These are phyloP conservation scores for Taxidea taxus DNA, from an alignment of 2,113 vertebrate species.

Conservation along the genomic window DNA sequence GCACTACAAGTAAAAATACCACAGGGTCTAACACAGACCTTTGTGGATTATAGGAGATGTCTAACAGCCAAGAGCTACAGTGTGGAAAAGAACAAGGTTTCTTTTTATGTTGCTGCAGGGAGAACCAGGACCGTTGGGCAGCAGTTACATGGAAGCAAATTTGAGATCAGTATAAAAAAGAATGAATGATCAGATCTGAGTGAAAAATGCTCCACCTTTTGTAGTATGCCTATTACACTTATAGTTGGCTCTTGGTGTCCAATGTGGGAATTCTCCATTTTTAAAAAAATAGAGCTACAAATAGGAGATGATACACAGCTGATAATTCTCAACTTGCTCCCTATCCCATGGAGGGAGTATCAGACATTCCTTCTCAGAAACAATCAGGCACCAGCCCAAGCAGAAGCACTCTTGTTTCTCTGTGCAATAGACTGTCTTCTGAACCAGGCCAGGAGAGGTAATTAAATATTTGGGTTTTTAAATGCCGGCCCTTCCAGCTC, in stretches of 20 bases:
- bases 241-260: neutral
- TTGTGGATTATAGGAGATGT: neutral
- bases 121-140: neutral
- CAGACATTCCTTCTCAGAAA: neutral
- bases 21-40: neutral
- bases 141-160: neutral
- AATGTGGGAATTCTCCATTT: neutral
- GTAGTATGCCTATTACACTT: neutral
- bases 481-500: neutral
- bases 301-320: neutral
- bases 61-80: neutral
- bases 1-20: neutral
- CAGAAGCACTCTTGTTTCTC: neutral
- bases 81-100: neutral
- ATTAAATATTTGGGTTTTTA: constrained; percentile 63
- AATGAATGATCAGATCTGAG: neutral
- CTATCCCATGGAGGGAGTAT: neutral
- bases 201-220: neutral
- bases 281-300: neutral
- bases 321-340: neutral
- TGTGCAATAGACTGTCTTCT: neutral
- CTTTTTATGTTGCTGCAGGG: neutral
- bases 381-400: neutral
- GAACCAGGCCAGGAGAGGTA: neutral
- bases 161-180: neutral